Evolutionary conservation across 2,797 vertebrate species (phyloP).

Genomic region (Sparus aurata): DNA sequence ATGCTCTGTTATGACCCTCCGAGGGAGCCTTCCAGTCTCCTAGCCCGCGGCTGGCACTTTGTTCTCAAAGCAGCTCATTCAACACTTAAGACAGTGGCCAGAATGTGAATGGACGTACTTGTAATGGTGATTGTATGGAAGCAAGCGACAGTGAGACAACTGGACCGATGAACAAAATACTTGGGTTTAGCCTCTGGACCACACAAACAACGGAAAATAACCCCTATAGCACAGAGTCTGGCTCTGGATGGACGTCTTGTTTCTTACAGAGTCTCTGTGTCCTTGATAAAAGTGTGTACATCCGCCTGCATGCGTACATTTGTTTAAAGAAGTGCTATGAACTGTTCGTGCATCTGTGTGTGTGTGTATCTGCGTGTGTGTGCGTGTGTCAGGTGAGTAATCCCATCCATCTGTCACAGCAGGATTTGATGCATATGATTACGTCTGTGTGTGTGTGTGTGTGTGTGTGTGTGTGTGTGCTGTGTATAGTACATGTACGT

Average conservation of each 20-base stretch:
- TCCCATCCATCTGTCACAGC: slow-evolving; percentile 61
- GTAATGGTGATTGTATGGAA: slow-evolving; percentile 26
- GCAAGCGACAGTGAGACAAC: not conserved
- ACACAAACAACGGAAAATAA: slow-evolving; percentile 4
- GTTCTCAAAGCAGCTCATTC: slow-evolving; percentile 57
- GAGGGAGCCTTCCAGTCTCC: slow-evolving; percentile 27
- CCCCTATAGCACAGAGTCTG: not conserved
- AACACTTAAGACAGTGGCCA: slow-evolving; percentile 44
- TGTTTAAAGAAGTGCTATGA: slow-evolving; percentile 12
- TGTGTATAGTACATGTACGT: slow-evolving; percentile 9
- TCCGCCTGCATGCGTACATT: not conserved
- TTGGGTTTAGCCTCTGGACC: slow-evolving; percentile 26
- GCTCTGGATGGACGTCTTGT: slow-evolving; percentile 1
- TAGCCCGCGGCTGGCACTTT: slow-evolving; percentile 43
- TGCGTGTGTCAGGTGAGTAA: slow-evolving; percentile 59
- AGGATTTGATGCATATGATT: slow-evolving; percentile 63
- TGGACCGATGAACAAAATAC: slow-evolving; percentile 25
- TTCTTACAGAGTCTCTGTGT: not conserved
- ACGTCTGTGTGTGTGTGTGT: slow-evolving; percentile 2
- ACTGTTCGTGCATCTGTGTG: not conserved
- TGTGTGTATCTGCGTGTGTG: slow-evolving; percentile 28
- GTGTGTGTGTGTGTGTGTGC: slow-evolving; percentile 10
- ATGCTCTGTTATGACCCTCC: slow-evolving; percentile 37
- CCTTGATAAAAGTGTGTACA: slow-evolving; percentile 12
- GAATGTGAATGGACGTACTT: slow-evolving; percentile 26